Evolutionary conservation across 2,113 vertebrate genomes (phyloP), one percentile per base, ranked within the genome.

Genomic region (Epinephelus fuscoguttatus): DNA sequence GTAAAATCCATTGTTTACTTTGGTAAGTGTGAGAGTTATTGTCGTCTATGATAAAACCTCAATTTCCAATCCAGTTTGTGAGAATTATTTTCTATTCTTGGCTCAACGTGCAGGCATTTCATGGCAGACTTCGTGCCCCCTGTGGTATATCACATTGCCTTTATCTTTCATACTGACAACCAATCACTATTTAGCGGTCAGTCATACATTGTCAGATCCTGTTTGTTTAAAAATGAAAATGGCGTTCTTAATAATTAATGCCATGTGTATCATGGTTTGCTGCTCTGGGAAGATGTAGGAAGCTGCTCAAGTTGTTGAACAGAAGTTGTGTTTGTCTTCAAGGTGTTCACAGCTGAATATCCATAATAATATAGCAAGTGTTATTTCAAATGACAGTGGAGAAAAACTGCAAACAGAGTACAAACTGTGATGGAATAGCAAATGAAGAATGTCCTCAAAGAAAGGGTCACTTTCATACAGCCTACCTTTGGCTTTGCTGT

Each of bases 161-260:
- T 79, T 23, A 66, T 80, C 59, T 79, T 53, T 27, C 37, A 2
- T 47, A 40, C 45, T 40, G 56, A 75, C 30, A 42, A 55, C 47
- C 40, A n/a, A 75, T 59, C 50, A 27, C 25, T 30, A 37, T 45
- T 59, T 19, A 33, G 10, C 19, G 63, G 78, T 61, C 61, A 74
- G 37, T 62, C 59, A 45, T 11, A 42, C 53, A 50, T 18, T 57
- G 42, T 47, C 25, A 37, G 40, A 62, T 66, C 56, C 21, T 67
- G 56, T 72, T 23, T 25, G 56, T 47, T 82, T 69, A 68, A 67
- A 56, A 52, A 80, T 0, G n/a, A 33, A 64, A 70, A 74, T 62
- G 10, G 30, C 10, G 25, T 50, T n/a, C 14, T 86, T 61, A 90
- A 91, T 92, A 77, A 78, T 84, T 78, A 60, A 91, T 87, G 76